phyloP scores from a whole-genome alignment of 2,113 vertebrate genomes.

The Rissa tridactyla region DNA sequence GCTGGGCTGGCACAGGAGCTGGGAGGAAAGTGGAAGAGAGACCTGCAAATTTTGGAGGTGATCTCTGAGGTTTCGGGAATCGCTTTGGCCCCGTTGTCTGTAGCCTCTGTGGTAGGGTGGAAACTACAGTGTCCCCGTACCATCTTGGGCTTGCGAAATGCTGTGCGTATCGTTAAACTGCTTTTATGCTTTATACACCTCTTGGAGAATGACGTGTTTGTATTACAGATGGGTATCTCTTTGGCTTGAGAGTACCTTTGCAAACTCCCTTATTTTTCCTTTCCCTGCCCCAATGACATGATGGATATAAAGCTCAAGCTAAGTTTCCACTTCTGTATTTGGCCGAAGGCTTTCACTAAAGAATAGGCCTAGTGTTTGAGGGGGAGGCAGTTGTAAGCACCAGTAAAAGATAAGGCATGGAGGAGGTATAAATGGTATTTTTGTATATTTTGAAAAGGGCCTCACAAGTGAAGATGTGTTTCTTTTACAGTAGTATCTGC shows the following conservation, averaged over 20 bases:
- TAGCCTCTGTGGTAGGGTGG: not conserved
- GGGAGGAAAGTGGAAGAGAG: not conserved
- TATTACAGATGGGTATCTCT: not conserved
- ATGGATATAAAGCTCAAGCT: not conserved
- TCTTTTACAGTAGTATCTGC: not conserved
- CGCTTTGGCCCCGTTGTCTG: accelerated
- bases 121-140: not conserved
- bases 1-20: not conserved
- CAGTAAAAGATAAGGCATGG: not conserved
- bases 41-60: accelerated
- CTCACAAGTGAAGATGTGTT: not conserved
- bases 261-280: not conserved
- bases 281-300: not conserved
- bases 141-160: not conserved
- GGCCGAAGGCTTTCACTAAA: not conserved
- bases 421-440: not conserved
- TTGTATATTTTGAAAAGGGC: not conserved
- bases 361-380: not conserved
- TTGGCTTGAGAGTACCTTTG: not conserved
- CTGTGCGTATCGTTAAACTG: not conserved
- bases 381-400: not conserved
- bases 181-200: not conserved
- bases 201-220: not conserved
- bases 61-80: not conserved
- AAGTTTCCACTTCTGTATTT: not conserved